Evolutionary conservation across 2,888 invertebrate species (phyloP).

Genomic region (Brachyptera putata): DNA sequence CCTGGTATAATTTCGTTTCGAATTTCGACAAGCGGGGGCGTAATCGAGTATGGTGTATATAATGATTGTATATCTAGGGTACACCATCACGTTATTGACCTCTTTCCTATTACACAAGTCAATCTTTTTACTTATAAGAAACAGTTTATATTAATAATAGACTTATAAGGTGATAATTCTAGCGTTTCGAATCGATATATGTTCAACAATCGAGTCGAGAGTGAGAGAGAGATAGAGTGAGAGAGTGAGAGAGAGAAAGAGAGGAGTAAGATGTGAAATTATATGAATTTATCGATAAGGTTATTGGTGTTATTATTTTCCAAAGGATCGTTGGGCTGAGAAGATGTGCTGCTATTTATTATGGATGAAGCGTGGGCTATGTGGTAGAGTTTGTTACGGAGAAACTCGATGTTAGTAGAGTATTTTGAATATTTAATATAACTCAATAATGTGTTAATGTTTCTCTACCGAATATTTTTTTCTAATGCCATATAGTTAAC

Average conservation of each 20-base stretch:
- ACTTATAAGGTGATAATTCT: conserved; percentile 14
- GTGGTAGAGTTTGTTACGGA: not conserved
- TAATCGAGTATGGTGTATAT: too few relatives aligned
- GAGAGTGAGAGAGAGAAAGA: too few relatives aligned
- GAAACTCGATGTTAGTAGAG: too few relatives aligned
- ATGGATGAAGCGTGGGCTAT: conserved; percentile 8
- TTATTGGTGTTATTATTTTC: conserved; percentile 21
- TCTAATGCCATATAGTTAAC: too few relatives aligned
- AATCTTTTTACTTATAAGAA: not conserved
- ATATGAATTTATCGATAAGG: conserved; percentile 14
- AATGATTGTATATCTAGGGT: conserved; percentile 10
- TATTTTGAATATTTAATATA: too few relatives aligned
- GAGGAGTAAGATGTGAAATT: conserved; percentile 9
- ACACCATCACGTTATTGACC: conserved; percentile 11
- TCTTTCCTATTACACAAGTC: not conserved
- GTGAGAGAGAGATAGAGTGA: too few relatives aligned
- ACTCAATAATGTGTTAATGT: too few relatives aligned
- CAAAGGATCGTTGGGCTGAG: not conserved
- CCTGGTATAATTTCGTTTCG: too few relatives aligned
- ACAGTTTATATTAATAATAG: conserved; percentile 21
- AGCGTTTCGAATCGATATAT: not conserved
- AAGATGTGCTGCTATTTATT: conserved; percentile 16
- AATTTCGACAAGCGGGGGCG: too few relatives aligned
- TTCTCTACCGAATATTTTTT: too few relatives aligned
- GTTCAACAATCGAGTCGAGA: too few relatives aligned